Conservation (phyloP, 2,113 vertebrate genomes). For the Setophaga kirtlandii region DNA sequence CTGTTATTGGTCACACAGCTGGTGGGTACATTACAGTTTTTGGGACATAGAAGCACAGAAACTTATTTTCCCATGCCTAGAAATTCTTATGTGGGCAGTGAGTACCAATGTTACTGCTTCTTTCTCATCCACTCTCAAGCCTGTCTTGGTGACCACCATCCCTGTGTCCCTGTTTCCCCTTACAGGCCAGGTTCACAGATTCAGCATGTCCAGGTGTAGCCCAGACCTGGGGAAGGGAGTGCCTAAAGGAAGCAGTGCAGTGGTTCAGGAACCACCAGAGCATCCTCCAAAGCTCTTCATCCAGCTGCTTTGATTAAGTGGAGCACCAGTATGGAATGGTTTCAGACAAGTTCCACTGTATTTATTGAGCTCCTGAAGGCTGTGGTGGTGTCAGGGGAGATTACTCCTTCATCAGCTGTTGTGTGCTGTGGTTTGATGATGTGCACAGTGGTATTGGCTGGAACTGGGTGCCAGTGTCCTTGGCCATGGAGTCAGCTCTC, state of each 20-base stretch:
- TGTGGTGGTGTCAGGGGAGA: neutral
- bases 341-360: neutral
- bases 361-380: neutral
- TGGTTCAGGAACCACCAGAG: rapidly evolving
- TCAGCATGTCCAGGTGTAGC: neutral
- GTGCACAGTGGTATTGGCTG: neutral
- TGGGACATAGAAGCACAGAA: neutral
- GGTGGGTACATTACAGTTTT: neutral
- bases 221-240: neutral
- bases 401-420: neutral
- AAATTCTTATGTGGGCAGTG: neutral
- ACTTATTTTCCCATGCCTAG: neutral
- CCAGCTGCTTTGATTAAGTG: neutral
- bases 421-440: neutral
- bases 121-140: neutral
- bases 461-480: rapidly evolving
- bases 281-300: neutral
- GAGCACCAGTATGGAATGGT: neutral
- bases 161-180: neutral
- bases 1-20: neutral
- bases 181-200: neutral
- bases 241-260: neutral
- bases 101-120: neutral
- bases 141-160: neutral
- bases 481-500: neutral